Base-by-base conservation (phyloP, 2,888 invertebrate genomes). In the Ramazzottius varieornatus region DNA sequence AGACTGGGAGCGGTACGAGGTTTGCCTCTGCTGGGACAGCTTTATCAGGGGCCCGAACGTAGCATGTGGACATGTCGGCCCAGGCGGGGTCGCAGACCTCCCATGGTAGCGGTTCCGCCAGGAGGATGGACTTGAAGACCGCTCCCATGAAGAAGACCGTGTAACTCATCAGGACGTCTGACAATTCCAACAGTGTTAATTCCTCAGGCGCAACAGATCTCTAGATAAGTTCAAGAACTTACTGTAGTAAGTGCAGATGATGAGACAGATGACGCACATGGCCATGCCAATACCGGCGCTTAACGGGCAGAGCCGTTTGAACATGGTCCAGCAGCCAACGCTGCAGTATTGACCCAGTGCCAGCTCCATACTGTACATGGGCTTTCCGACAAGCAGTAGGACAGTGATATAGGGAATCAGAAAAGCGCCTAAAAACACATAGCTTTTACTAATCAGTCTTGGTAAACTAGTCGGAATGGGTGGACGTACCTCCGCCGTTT, bases 401-500 rank as follows among this genome's bases (percentile, higher is more conserved):
- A 40, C 20, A 20, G 20, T 40, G 40, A 40, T 13, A 20, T 40
- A 40, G 8, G 40, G 40, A 40, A 40, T 40, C 20, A 40, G 20
- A 20, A 40, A 40, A 40, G 40, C 40, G 20, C 40, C 40, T 40
- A 40, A 40, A 40, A 40, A 13, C 8, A 13, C 8, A 40, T 13
- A 20, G 40, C 40, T 13, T 40, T 40, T 20, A 20, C n/a, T 40
- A 13, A 8, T 40, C 40, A 13, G 40, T 40, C 8, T 20, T 40
- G 20, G 40, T 40, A 40, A 8, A 20, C 40, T 8, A 20, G 40
- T 40, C 8, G 8, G 8, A 20, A 24, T 65, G 32, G 20, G 24
- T 24, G 13, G 63, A 13, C 65, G 24, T 65, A 65, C 65, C 65
- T 24, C 65, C 65, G 8, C 65, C 65, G 63, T 65, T 65, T 13